Base-by-base conservation (phyloP, 2,113 vertebrate genomes). In the Equus przewalskii region DNA sequence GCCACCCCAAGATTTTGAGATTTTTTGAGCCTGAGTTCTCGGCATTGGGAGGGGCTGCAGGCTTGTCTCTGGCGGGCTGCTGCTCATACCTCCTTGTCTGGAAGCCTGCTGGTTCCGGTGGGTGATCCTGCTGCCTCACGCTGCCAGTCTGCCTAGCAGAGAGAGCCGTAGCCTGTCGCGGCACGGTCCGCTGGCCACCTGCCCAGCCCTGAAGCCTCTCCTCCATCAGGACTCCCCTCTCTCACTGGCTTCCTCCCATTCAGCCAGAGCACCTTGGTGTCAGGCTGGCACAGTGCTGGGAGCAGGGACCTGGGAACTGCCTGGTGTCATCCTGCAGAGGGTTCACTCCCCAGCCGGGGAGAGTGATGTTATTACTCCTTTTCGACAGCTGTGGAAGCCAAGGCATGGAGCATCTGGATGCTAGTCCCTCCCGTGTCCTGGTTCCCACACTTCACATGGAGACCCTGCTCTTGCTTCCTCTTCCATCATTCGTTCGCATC, bases 21-120 rank as follows among this genome's bases (percentile, higher is more conserved):
- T 36, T 76, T 85, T 54, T 95, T 56, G 89, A 96, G 69, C 78
- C 46, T 76, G 67, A 81, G 44, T 85, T 88, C 90, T 56, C 86
- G 0, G 7, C 24, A 26, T n/a, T 72, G 62, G 69, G 69, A 44
- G 60, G 54, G 69, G 44, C 95, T 51, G 85, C 54, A 73, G 60
- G 36, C 49, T 92, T 91, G 72, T 78, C 73, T 82, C 22, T 30
- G 79, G 73, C 0, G 1, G 54, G 86, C 82, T 26, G 30, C 89
- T 60, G 93, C 85, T 26, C 78, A 24, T 58, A 46, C 65, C 67
- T 93, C 33, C 75, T 81, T 76, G 28, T 94, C 64, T 0, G 9
- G 69, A 85, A 91, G 46, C 67, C 60, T 26, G 15, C n/a, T 95
- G 28, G 69, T 83, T 96, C 95, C 6, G 0, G 30, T 56, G 58